Base-by-base conservation (phyloP, 2,888 invertebrate species). In the Pterostichus madidus region DNA sequence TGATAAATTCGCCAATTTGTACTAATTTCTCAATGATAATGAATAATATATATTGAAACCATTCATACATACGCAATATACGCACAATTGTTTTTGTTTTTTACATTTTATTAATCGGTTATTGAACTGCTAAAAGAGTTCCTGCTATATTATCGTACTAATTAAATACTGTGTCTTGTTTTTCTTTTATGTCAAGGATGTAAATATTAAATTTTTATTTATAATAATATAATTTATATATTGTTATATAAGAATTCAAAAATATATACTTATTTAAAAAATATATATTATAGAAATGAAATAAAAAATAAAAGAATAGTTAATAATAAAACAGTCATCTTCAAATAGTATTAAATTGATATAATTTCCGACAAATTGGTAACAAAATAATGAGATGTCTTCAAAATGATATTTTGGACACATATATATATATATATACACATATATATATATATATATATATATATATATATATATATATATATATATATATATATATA, bases 51-150 rank as follows among this genome's bases (percentile, higher is more conserved):
- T n/a, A 49, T 49, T 49, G 0, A 49, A n/a, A 5, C 0, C 49
- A 32, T n/a, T 61, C 52, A 39, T 80, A 13, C 32, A 83, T n/a
- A 46, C 64, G 71, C 4, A 77, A 53, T 49, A 53, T 77, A 77
- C 52, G 61, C 17, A 35, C 32, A 56, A 56, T 56, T 49, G 49
- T n/a, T 49, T 11, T 6, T 56, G 10, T 56, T 56, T 56, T 56
- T 17, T 13, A 56, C 56, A 6, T 17, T 17, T 17, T 17, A 56
- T 56, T 56, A 8, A 56, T 17, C 17, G 56, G 56, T 56, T 56
- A 17, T 17, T 56, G 56, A 56, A 56, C 56, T 17, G 5, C 10
- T 17, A 49, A 49, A 56, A 56, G 56, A 56, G 17, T 56, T 56
- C 10, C 56, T 56, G 15, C 8, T 17, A 13, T 2, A 8, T 31